Percentiles rank a stretch among this genome's conserved stretches.
phyloP scores from a whole-genome alignment of 1,140 invertebrate species.

The Neodiprion lecontei region DNA sequence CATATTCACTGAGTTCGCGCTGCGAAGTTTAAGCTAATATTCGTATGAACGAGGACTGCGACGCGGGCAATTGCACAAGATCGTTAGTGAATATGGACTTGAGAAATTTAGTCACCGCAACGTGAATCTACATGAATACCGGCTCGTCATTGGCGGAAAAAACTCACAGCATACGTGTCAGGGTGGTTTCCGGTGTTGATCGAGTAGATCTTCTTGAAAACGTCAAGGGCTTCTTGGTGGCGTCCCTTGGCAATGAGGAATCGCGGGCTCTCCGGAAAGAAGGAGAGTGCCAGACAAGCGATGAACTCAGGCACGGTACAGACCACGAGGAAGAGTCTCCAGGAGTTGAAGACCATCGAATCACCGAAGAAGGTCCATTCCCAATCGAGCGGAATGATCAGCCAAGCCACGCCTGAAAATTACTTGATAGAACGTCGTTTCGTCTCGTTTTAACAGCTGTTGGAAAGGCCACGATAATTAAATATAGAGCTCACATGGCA shows the following conservation, averaged over 20 bases:
- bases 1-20: too few relatives aligned
- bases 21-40: too few relatives aligned
- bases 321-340: slow-evolving; percentile 72
- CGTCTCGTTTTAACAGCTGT: background rate
- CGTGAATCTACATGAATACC: too few relatives aligned
- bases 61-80: slow-evolving; percentile 67
- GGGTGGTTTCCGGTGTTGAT: slow-evolving; percentile 61
- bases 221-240: slow-evolving; percentile 62
- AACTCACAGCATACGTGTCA: slow-evolving; percentile 49
- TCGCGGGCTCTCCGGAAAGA: slow-evolving; percentile 77
- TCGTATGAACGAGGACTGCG: slow-evolving; percentile 56
- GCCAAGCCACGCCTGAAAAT: slow-evolving; percentile 69
- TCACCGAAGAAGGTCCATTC: slow-evolving; percentile 40
- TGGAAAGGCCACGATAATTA: background rate
- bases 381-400: slow-evolving; percentile 68
- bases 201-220: slow-evolving; percentile 64
- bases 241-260: slow-evolving; percentile 67
- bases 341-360: slow-evolving; percentile 62
- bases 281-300: slow-evolving; percentile 64
- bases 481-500: slow-evolving; percentile 46
- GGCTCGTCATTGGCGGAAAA: background rate
- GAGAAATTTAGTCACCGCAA: too few relatives aligned
- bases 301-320: slow-evolving; percentile 70
- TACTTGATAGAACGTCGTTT: background rate
- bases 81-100: slow-evolving; percentile 69